A percentile compares a stretch with the other conserved stretches of the same genome.
Evolutionary conservation across 2,113 vertebrate species (phyloP).

Genomic region (Ciconia boyciana): DNA sequence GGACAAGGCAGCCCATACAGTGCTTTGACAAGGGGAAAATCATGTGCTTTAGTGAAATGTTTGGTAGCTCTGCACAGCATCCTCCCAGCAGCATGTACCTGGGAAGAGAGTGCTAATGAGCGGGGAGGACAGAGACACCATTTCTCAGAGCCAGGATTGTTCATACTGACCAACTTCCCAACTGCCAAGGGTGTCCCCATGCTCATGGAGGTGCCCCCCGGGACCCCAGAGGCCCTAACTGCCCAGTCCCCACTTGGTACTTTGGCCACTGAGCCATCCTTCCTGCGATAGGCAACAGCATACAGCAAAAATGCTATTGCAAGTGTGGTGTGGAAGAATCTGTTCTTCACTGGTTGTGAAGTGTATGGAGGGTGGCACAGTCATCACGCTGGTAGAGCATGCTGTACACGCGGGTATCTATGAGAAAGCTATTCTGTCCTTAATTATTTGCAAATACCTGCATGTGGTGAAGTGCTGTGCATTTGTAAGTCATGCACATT

Average conservation of each 20-base stretch:
- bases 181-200: neutral
- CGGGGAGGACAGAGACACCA: accelerated
- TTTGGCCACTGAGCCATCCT: neutral
- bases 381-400: neutral
- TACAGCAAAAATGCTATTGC: neutral
- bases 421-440: neutral
- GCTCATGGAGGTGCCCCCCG: accelerated
- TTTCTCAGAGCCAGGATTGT: neutral
- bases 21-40: neutral
- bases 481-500: neutral
- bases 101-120: neutral
- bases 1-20: neutral
- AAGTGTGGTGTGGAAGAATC: neutral
- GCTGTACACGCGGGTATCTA: neutral
- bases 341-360: neutral
- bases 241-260: neutral
- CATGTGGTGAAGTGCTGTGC: neutral
- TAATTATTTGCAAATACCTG: neutral
- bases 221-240: neutral
- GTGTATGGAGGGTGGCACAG: accelerated
- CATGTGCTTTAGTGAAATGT: neutral
- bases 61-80: neutral
- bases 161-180: neutral
- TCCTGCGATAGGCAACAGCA: neutral
- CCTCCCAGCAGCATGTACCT: neutral